Base-by-base conservation (phyloP, 2,113 vertebrate species). In the Thamnophis sirtalis region DNA sequence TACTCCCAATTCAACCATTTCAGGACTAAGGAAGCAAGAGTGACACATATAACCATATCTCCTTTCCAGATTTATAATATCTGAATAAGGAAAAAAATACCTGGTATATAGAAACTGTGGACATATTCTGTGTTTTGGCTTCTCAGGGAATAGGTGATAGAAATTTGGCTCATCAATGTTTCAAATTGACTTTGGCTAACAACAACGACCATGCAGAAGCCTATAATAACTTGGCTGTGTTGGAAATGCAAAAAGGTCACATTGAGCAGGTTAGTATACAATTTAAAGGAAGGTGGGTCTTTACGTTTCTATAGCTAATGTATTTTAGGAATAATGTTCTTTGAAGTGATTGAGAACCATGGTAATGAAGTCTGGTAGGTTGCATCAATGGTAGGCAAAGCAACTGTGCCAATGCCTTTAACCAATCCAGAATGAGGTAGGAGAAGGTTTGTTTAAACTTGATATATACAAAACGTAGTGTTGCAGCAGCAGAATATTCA, bases 211-310 rank as follows among this genome's bases (percentile, higher is more conserved):
- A 99, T 0, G 98, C 99, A 0, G 99, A 99, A 95, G 98, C 99
- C 87, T 99, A 99, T 95, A 99, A 99, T 97, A 99, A 99, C 96
- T 95, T 99, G 95, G 98, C 99, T 0, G 98, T 99, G 89, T 96
- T 99, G 96, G 99, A 99, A 97, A 97, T 99, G 96, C 97, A 97
- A 17, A 99, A 98, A 97, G 98, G 98, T 89, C 98, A 97, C 6
- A 54, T 98, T 2, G 99, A 99, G 63, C 99, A 99, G 98, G 99
- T 99, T 91, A 94, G 97, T 95, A 85, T 48, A 93, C 0, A 9
- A 84, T 51, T 68, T 84, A 90, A 85, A 88, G 17, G 89, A 87
- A 38, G 80, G 53, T 26, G 88, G 48, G 9, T 28, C 3, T 33
- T 9, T 80, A 38, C 21, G 4, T 22, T 90, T 56, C 51, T 87